A percentile compares a stretch with the other conserved stretches of the same genome.
Evolutionary conservation across 1,140 invertebrate genomes (phyloP).

Genomic region (Lasaia peninsularis): DNA sequence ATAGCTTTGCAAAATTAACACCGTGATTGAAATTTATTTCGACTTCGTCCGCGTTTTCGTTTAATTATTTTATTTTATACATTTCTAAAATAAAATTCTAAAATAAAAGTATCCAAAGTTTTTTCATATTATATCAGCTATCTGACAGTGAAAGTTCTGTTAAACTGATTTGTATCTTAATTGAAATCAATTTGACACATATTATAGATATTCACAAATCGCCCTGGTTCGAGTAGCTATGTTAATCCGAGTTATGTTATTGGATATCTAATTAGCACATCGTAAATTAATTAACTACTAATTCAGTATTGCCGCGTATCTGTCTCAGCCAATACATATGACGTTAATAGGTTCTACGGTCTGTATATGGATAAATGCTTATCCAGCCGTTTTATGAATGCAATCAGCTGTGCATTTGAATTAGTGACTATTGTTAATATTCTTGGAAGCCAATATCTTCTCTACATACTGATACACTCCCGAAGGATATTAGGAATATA

Average conservation of each 20-base stretch:
- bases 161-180: too few species aligned
- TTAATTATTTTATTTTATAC: too few species aligned
- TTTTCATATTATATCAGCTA: too few species aligned
- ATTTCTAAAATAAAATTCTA: too few species aligned
- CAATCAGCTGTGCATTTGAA: slow-evolving; percentile 30
- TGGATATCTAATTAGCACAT: slow-evolving; percentile 53
- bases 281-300: slow-evolving; percentile 70
- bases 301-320: slow-evolving; percentile 50
- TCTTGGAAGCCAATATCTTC: background rate
- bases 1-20: too few species aligned
- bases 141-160: too few species aligned
- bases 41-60: too few species aligned
- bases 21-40: too few species aligned
- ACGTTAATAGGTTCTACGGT: background rate
- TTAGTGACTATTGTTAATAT: slow-evolving; percentile 9
- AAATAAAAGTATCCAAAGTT: too few species aligned
- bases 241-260: slow-evolving; percentile 52
- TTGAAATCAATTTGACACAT: slow-evolving; percentile 28
- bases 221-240: slow-evolving; percentile 31
- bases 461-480: too few species aligned
- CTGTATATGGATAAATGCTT: slow-evolving; percentile 13
- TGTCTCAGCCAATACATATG: slow-evolving; percentile 33
- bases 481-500: too few species aligned
- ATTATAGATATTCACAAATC: slow-evolving; percentile 35
- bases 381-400: slow-evolving; percentile 33